These are phyloP conservation scores for Barnardius zonarius DNA, from an alignment of 2,113 vertebrate species.

Conservation along the genomic window DNA sequence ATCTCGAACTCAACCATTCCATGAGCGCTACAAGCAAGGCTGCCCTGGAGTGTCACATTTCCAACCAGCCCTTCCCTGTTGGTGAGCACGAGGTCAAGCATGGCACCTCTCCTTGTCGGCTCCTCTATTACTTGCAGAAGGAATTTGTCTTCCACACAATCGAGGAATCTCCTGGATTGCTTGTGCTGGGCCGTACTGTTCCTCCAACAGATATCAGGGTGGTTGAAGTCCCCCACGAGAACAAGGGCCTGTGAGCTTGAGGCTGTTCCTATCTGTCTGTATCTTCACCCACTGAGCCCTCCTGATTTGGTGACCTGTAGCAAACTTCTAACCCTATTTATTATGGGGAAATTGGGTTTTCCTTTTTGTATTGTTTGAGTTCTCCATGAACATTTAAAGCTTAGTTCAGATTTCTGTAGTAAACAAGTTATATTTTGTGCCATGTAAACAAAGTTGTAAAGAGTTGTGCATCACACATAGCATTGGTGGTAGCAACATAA, in stretches of 20 bases:
- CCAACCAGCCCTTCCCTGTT: background rate
- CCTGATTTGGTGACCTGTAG: background rate
- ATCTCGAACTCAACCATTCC: background rate
- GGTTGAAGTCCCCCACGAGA: background rate
- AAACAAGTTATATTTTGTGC: slow-evolving; percentile 42
- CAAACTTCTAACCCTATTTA: background rate
- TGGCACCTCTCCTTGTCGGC: background rate
- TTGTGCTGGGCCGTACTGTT: fast-evolving
- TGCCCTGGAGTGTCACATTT: background rate
- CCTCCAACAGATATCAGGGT: background rate
- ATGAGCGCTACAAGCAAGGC: too few species aligned
- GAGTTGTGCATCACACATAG: background rate
- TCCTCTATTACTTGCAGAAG: background rate
- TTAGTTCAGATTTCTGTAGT: slow-evolving; percentile 39
- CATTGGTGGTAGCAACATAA: slow-evolving; percentile 11
- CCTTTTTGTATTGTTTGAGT: background rate
- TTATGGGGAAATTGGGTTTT: background rate
- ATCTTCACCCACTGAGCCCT: background rate
- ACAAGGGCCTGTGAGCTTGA: background rate
- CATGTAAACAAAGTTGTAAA: slow-evolving; percentile 61
- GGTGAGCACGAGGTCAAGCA: background rate
- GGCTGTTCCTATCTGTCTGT: background rate
- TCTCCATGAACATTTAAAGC: slow-evolving; percentile 8
- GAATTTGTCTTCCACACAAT: background rate
- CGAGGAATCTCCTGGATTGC: background rate